A percentile compares a stretch with the other conserved stretches of the same genome.
Evolutionary conservation across 1,140 invertebrate species (phyloP).

Genomic region (Hesperophylax magnus): DNA sequence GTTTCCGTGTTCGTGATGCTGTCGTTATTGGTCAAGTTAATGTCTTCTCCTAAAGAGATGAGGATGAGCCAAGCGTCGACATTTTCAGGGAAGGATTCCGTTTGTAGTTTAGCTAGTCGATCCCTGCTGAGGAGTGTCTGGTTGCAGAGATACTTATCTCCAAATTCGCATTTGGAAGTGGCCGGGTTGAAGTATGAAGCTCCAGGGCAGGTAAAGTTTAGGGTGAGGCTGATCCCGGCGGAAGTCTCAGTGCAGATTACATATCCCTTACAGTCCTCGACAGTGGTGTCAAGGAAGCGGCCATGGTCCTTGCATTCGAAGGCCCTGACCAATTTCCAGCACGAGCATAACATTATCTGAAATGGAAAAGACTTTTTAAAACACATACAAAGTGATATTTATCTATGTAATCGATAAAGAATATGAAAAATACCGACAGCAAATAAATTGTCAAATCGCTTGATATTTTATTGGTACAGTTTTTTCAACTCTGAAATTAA

Average conservation of each 20-base stretch:
- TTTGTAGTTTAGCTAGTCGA: neutral
- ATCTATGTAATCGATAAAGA: neutral
- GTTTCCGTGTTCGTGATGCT: neutral
- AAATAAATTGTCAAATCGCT: no score
- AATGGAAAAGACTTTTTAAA: neutral
- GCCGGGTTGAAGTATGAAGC: conserved; percentile 37
- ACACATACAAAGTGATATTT: neutral
- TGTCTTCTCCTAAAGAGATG: neutral
- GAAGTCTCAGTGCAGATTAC: conserved; percentile 33
- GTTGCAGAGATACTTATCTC: neutral
- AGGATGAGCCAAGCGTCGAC: neutral
- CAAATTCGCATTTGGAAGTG: conserved; percentile 28
- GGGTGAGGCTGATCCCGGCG: neutral
- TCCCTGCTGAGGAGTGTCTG: neutral
- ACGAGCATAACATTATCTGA: conserved; percentile 13
- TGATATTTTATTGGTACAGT: no score
- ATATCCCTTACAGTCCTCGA: conserved; percentile 33
- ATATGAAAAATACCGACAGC: no score
- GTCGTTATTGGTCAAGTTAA: neutral
- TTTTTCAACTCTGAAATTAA: no score
- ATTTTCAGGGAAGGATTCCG: neutral
- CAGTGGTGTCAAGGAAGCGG: conserved; percentile 42
- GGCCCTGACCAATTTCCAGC: neutral
- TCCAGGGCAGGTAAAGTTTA: conserved; percentile 36
- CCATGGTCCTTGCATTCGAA: conserved; percentile 44